These are phyloP conservation scores for Lepidochrysops patricia DNA, from an alignment of 2,888 invertebrate genomes.

Conservation along the genomic window DNA sequence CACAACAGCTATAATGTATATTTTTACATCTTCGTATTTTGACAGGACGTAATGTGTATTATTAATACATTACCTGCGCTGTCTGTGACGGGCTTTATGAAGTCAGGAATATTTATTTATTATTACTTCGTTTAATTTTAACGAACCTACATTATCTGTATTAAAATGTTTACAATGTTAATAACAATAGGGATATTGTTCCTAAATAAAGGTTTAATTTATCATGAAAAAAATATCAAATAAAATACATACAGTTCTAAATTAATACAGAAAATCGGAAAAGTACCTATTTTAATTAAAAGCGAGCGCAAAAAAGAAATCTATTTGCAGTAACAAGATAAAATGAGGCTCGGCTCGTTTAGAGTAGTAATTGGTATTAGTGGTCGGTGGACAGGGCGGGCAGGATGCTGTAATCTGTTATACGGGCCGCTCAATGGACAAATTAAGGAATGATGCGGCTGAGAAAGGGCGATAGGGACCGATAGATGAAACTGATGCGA, in stretches of 20 bases:
- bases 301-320: background rate
- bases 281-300: slow-evolving; percentile 5
- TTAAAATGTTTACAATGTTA: no score
- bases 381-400: slow-evolving; percentile 35
- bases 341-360: slow-evolving; percentile 15
- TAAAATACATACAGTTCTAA: background rate
- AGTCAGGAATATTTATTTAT: no score
- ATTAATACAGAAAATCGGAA: background rate
- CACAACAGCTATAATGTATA: no score
- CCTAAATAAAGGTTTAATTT: no score
- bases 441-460: slow-evolving; percentile 40
- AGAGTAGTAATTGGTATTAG: slow-evolving; percentile 26
- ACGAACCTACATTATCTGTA: no score
- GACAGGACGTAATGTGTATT: no score
- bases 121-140: no score
- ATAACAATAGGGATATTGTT: no score
- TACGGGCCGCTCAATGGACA: slow-evolving; percentile 57
- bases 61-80: no score
- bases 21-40: no score
- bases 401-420: slow-evolving; percentile 62
- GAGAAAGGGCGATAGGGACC: slow-evolving; percentile 22
- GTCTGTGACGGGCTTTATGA: no score
- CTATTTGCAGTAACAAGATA: slow-evolving; percentile 3
- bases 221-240: no score
- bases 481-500: slow-evolving; percentile 11